Base-by-base conservation (phyloP, 2,113 vertebrate genomes). In the Equus quagga region DNA sequence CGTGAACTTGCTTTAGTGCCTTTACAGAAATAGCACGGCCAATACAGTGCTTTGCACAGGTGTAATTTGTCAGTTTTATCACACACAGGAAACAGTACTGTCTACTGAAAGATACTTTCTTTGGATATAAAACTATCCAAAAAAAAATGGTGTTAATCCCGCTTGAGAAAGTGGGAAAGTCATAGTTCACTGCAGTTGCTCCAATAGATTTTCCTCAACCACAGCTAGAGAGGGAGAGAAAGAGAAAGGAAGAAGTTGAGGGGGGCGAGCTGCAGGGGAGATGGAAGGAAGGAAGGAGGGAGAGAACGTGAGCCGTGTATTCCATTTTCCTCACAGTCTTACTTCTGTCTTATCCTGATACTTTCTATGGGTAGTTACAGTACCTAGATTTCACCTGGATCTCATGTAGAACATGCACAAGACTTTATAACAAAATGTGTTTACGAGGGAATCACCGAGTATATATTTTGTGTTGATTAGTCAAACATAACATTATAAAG, bases 11-110 rank as follows among this genome's bases (percentile, higher is more conserved):
- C 67, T 82, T 85, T 91, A 60, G 2, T 93, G 64, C 73, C 56
- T 93, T 51, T 72, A 87, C 54, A 87, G 76, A 94, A 83, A 89
- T 17, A 78, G 69, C 70, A 65, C 31, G 46, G 18, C 54, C 76
- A 94, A 26, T 60, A 73, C 2, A 56, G 26, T 28, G 49, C 46
- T 91, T 73, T 67, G n/a, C 84, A 72, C 83, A 92, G 94, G 41
- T 75, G 17, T 62, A 54, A 90, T 88, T 96, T 67, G 1, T 91
- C 84, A 81, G 31, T 54, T 97, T 97, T 96, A 93, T 97, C 54
- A 67, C 44, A n/a, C 49, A 64, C 1, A 31, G 64, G 69, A 64
- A 97, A 94, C 67, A n/a, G 23, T 91, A 75, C 60, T 79, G 23
- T 73, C 49, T 78, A 70, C 13, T 79, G 28, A 84, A 96, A 90